Percentiles rank a stretch among this genome's conserved stretches.
phyloP scores from a whole-genome alignment of 2,888 invertebrate species.

The Catocala nupta region DNA sequence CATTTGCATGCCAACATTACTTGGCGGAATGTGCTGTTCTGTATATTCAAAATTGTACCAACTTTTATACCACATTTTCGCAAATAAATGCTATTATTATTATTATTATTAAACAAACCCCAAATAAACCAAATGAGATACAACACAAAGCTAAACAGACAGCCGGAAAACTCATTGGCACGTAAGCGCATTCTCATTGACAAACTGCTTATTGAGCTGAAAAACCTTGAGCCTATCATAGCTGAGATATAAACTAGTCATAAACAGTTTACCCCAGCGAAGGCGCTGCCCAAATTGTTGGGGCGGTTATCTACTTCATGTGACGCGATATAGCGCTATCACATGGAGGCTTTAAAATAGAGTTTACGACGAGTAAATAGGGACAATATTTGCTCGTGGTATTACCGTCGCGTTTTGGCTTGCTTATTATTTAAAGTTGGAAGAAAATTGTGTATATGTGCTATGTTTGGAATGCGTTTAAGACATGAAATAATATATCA shows the following conservation, averaged over 20 bases:
- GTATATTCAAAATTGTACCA: too few species aligned
- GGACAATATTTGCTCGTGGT: not conserved
- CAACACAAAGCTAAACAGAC: slow-evolving; percentile 8
- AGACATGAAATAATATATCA: too few species aligned
- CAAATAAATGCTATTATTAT: too few species aligned
- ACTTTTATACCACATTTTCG: too few species aligned
- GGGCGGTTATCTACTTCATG: slow-evolving; percentile 3
- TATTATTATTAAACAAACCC: slow-evolving; percentile 16
- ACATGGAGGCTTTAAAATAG: slow-evolving; percentile 13
- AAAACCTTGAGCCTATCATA: slow-evolving; percentile 18
- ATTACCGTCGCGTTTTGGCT: too few species aligned
- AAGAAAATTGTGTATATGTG: too few species aligned
- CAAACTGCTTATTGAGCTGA: slow-evolving; percentile 33
- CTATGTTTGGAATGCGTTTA: too few species aligned
- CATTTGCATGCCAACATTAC: too few species aligned
- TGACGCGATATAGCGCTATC: slow-evolving; percentile 11
- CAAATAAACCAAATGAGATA: not conserved
- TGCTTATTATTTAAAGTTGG: too few species aligned
- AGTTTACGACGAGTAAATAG: slow-evolving; percentile 14
- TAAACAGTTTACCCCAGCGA: slow-evolving; percentile 26
- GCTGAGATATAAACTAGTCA: slow-evolving; percentile 21
- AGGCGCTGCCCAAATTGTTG: slow-evolving; percentile 14
- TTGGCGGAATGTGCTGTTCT: too few species aligned
- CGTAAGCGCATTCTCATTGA: slow-evolving; percentile 24
- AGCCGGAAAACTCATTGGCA: slow-evolving; percentile 23